Conservation (phyloP, 2,888 invertebrate genomes). For the Harpalus rufipes region DNA sequence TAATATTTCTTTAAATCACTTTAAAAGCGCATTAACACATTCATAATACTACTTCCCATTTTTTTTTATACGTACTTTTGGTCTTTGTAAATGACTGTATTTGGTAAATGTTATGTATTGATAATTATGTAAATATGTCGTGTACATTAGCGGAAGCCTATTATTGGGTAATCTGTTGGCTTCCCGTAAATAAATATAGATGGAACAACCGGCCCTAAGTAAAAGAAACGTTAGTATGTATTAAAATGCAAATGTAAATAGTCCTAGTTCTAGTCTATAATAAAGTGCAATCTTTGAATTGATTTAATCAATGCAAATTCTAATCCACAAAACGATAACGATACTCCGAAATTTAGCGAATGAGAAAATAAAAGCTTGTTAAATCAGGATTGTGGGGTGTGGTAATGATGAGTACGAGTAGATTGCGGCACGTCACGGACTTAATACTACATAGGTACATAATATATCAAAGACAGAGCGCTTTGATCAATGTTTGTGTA, state of each 20-base stretch:
- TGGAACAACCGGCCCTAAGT: too few species aligned
- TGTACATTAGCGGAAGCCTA: too few species aligned
- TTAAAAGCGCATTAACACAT: too few species aligned
- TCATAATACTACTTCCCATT: too few species aligned
- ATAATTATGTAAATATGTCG: too few species aligned
- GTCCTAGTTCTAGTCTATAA: background rate
- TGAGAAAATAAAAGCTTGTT: background rate
- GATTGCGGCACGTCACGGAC: background rate
- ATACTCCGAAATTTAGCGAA: background rate
- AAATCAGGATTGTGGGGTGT: background rate
- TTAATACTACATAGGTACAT: background rate
- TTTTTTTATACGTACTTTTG: too few species aligned
- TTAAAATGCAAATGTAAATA: slow-evolving; percentile 31
- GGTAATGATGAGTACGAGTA: background rate
- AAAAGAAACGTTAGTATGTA: slow-evolving; percentile 41
- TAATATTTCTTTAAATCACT: too few species aligned
- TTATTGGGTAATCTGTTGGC: too few species aligned
- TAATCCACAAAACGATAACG: slow-evolving; percentile 18
- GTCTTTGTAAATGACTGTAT: too few species aligned
- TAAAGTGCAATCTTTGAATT: slow-evolving; percentile 19
- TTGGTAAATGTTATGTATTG: too few species aligned
- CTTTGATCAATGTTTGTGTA: slow-evolving; percentile 30
- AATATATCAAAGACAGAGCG: slow-evolving; percentile 27
- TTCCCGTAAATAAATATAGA: too few species aligned
- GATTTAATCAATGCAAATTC: slow-evolving; percentile 36